Percentiles rank a stretch among this genome's conserved stretches.
Evolutionary conservation across 1,140 invertebrate genomes (phyloP).

Genomic region (Stegodyphus mimosarum): DNA sequence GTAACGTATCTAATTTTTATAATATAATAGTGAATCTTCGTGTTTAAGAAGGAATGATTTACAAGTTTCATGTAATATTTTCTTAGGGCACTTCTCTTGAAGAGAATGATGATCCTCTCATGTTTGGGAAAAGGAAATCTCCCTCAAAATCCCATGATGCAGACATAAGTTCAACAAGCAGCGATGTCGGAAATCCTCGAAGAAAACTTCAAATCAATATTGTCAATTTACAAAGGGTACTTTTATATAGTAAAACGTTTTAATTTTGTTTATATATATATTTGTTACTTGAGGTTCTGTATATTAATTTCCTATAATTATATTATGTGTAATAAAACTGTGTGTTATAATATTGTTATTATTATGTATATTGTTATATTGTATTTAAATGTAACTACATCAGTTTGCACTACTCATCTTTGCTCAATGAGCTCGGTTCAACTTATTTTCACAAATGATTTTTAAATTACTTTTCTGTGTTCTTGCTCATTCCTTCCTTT

Average conservation of each 20-base stretch:
- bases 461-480: too few species aligned
- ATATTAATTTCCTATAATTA: too few species aligned
- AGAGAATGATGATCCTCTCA: constrained; percentile 68
- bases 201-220: constrained; percentile 82
- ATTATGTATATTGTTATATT: too few species aligned
- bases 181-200: constrained; percentile 64
- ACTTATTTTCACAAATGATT: too few species aligned
- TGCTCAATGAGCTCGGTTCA: too few species aligned
- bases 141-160: constrained; percentile 60
- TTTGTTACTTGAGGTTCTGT: too few species aligned
- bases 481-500: too few species aligned
- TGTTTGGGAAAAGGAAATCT: constrained; percentile 64
- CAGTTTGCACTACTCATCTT: too few species aligned
- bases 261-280: background rate
- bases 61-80: background rate
- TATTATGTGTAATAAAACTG: too few species aligned
- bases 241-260: background rate
- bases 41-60: background rate
- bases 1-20: constrained; percentile 62
- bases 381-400: too few species aligned
- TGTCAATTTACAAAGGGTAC: constrained; percentile 80
- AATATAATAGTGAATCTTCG: background rate
- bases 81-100: constrained; percentile 67
- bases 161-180: constrained; percentile 61
- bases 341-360: too few species aligned